Evolutionary conservation across 1,140 invertebrate species (phyloP), one percentile per base, ranked within the genome.

Genomic region (Lepidurus packardi): DNA sequence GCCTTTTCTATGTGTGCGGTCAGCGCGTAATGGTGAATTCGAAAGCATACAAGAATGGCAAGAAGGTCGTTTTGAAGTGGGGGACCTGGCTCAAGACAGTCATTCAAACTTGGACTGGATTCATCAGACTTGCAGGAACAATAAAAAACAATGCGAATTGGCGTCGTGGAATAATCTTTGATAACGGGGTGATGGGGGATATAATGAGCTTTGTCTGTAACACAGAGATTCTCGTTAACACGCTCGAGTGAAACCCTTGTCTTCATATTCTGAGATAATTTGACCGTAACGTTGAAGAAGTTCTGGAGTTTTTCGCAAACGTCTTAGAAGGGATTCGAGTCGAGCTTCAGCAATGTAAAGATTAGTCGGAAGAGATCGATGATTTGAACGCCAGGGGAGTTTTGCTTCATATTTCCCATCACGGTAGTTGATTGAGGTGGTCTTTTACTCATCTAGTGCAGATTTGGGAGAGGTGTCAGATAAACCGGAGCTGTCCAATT

Each of bases 181-280:
- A 74, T 41, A 10, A 74, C 73, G 6, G 25, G 25, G 9, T 7
- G 10, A 9, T 74, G 73, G 7, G 73, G 73, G 25, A 74, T 10
- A 9, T 74, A 74, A 11, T 25, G 73, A 74, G 11, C 10, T 16
- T 21, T 74, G 16, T 16, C 34, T 47, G 76, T n/a, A 10, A 25
- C 24, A 10, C 13, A 45, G 5, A 16, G 76, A 53, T 6, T 21
- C 5, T 45, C 3, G 21, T 45, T 45, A 7, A 77, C 76, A 34
- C 47, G n/a, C 24, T 77, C 76, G 45, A 77, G n/a, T 77, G 11
- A 77, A 77, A 8, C 76, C 76, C 24, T 24, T 25, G 11, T 24
- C 13, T 44, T 44, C 41, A 41, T 77, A 65, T 10, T 77, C 25
- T 16, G n/a, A 25, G 45, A 77, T 77, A 11, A 77, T 77, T 34